Percentiles rank a stretch among this genome's conserved stretches.
Evolutionary conservation across 1,140 invertebrate species (phyloP).

Genomic region (Drosophila ambigua): DNA sequence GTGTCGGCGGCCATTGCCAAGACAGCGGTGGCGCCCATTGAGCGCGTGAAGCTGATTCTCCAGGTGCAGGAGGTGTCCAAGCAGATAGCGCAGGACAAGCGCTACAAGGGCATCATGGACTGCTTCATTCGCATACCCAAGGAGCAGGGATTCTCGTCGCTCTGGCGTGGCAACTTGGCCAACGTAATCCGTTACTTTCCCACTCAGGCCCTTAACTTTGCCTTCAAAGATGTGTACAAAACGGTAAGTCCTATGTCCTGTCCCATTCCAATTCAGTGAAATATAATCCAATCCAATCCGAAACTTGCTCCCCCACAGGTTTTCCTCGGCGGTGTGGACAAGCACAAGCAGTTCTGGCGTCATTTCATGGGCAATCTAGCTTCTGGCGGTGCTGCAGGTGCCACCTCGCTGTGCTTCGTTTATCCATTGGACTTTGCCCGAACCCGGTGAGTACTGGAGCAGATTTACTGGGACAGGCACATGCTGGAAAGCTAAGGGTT

Average conservation of each 20-base stretch:
- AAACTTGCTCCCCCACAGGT: slow-evolving; percentile 61
- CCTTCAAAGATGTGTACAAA: slow-evolving; percentile 96
- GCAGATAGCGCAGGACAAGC: slow-evolving; percentile 90
- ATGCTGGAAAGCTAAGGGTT: too few species aligned
- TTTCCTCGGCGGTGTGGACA: slow-evolving; percentile 88
- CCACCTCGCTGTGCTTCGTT: slow-evolving; percentile 95
- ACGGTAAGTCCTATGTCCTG: slow-evolving; percentile 81
- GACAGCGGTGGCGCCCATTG: slow-evolving; percentile 95
- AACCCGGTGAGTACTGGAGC: slow-evolving; percentile 85
- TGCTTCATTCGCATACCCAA: slow-evolving; percentile 88
- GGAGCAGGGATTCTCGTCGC: slow-evolving; percentile 92
- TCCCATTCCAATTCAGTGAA: neutral
- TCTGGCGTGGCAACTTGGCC: slow-evolving; percentile 97
- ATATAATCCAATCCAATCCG: too few species aligned
- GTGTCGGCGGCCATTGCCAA: slow-evolving; percentile 95
- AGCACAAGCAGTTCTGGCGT: slow-evolving; percentile 93
- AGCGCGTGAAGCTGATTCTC: slow-evolving; percentile 95
- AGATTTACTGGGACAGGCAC: neutral
- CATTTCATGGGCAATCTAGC: slow-evolving; percentile 94
- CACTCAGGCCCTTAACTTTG: slow-evolving; percentile 97
- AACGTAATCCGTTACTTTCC: slow-evolving; percentile 97
- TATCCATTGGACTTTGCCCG: slow-evolving; percentile 97
- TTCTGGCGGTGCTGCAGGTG: slow-evolving; percentile 97
- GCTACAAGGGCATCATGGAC: slow-evolving; percentile 89
- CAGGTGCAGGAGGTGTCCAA: slow-evolving; percentile 94